Evolutionary conservation across 2,113 vertebrate species (phyloP).

Genomic region (Speoplatyrhinus poulsoni): DNA sequence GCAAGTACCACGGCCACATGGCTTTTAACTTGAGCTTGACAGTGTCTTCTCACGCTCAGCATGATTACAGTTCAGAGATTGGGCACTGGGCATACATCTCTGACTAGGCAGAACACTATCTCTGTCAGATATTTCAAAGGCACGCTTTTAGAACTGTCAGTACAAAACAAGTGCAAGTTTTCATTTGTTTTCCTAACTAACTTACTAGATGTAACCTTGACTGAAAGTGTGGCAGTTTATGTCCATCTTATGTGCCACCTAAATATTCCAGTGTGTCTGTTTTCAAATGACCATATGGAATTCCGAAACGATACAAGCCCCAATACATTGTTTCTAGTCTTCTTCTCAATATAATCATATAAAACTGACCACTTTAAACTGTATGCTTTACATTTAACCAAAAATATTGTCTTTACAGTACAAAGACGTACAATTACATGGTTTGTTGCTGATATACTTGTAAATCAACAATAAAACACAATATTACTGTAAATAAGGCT

Average conservation of each 20-base stretch:
- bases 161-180: slow-evolving; percentile 59
- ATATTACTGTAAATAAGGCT: slow-evolving; percentile 43
- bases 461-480: slow-evolving; percentile 3
- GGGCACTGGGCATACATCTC: slow-evolving; percentile 52
- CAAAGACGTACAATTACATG: slow-evolving; percentile 38
- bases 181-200: slow-evolving; percentile 41
- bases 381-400: slow-evolving; percentile 37
- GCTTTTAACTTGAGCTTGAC: slow-evolving; percentile 56
- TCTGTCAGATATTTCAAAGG: slow-evolving; percentile 57
- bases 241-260: slow-evolving; percentile 53
- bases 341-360: slow-evolving; percentile 11
- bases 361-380: slow-evolving; percentile 14
- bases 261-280: slow-evolving; percentile 65
- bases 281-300: slow-evolving; percentile 28
- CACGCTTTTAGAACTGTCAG: slow-evolving; percentile 64
- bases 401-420: slow-evolving; percentile 17
- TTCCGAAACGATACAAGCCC: slow-evolving; percentile 16
- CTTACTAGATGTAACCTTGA: slow-evolving; percentile 19
- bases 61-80: slow-evolving; percentile 54
- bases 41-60: slow-evolving; percentile 69
- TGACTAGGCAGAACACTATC: slow-evolving; percentile 52
- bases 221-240: slow-evolving; percentile 41
- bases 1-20: slow-evolving; percentile 60
- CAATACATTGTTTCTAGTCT: slow-evolving; percentile 17
- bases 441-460: slow-evolving; percentile 35